phyloP scores from a whole-genome alignment of 1,140 invertebrate species.

The Musca domestica region DNA sequence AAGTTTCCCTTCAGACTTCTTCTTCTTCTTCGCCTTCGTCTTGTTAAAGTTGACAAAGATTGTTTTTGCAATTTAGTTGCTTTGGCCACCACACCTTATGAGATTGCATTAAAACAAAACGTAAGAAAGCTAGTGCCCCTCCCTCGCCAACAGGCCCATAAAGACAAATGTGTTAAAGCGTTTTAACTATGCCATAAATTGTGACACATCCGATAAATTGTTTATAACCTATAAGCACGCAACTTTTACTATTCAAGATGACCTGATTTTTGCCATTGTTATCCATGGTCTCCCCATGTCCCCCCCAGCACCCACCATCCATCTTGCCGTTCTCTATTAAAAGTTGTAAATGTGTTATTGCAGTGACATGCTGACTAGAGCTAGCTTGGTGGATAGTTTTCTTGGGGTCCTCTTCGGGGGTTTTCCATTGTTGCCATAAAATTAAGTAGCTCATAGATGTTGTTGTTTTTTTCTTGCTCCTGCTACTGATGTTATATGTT shows the following conservation, averaged over 20 bases:
- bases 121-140: neutral
- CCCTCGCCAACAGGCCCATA: neutral
- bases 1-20: neutral
- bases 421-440: too few species aligned
- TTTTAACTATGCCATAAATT: constrained; percentile 20
- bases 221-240: constrained; percentile 14
- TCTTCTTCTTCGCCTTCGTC: neutral
- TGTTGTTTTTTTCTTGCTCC: too few species aligned
- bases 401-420: too few species aligned
- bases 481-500: too few species aligned
- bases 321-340: too few species aligned
- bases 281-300: too few species aligned
- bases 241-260: neutral
- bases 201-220: constrained; percentile 22
- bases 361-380: too few species aligned
- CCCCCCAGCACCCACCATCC: too few species aligned
- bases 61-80: neutral
- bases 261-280: constrained; percentile 9
- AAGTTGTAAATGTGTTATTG: too few species aligned
- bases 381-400: too few species aligned
- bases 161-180: constrained; percentile 14
- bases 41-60: neutral
- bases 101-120: constrained; percentile 5
- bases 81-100: neutral
- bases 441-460: too few species aligned